Base-by-base conservation (phyloP, 2,113 vertebrate genomes). In the Proteles cristata region DNA sequence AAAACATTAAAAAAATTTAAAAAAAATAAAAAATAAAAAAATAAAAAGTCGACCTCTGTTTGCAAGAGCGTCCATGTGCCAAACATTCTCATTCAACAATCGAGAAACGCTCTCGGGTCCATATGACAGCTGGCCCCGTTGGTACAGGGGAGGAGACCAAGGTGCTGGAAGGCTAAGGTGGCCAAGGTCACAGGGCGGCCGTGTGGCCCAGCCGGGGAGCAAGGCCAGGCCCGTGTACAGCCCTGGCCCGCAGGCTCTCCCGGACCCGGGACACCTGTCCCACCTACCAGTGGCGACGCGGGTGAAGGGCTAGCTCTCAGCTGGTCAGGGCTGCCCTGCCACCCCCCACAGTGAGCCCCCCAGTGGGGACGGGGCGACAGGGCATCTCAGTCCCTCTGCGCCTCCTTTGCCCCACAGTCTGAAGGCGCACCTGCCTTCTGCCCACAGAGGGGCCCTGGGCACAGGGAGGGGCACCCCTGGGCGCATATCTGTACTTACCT, bases 361-460 rank as follows among this genome's bases (percentile, higher is more conserved):
- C 58, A 23, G 58, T 21, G 31, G 2, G 19, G 26, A 0, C 11
- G 7, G 48, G 39, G 33, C 33, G 4, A 10, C 15, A 2, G 31
- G 55, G 28, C 8, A 25, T 7, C 0, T 12, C 63, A 0, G n/a
- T 66, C 35, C 33, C 74, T 0, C 0, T 2, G 31, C 2, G 2
- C 7, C 0, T 0, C 0, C 73, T 33, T 45, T 0, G 25, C 0
- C 45, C 61, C 2, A 0, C 15, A 0, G 71, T 8, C 87, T 0
- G 45, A 68, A 86, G 55, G 83, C 26, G 58, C 50, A 1, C 17
- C 19, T 17, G 15, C 10, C 85, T 65, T 39, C 55, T 6, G 26
- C 43, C 35, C 0, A 2, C 35, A 14, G 53, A 23, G 35, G 63
- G 11, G 17, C 74, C 39, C 50, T 2, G 21, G 53, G 33, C 16